Evolutionary conservation across 1,140 invertebrate genomes (phyloP), one percentile per base, ranked within the genome.

Genomic region (Copidosoma floridanum): DNA sequence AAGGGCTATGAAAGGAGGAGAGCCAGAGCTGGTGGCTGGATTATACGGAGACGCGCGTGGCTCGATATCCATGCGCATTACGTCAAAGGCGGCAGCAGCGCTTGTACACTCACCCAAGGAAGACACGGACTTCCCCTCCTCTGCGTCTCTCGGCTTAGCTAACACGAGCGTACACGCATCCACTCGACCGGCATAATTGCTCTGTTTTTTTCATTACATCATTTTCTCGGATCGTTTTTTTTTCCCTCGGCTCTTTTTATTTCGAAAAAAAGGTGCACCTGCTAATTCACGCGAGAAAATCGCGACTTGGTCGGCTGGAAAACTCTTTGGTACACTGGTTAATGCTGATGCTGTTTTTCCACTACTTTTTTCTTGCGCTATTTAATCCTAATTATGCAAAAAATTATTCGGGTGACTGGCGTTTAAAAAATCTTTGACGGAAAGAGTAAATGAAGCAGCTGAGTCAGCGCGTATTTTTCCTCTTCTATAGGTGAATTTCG

Each of bases 151-250:
- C 18, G 51, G 51, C 20, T 14, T n/a, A n/a, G n/a, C n/a, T n/a
- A n/a, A n/a, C n/a, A n/a, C n/a, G n/a, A n/a, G n/a, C n/a, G n/a
- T n/a, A 24, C 52, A 24, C 52, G 16, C 12, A 40, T 43, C 24
- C 52, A 26, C 43, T 54, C 52, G 43, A 26, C 38, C 32, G 52
- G 38, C 14, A 54, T 55, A 54, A 54, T 54, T 44, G 51, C 18
- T 38, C 41, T 61, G 27, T 37, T 51, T 61, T 47, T 61, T n/a
- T n/a, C n/a, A 46, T 61, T 32, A 48, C 35, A 50, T 48, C 43
- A 58, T 29, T 41, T 53, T 46, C 50, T 44, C 21, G 26, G 41
- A 46, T 32, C 44, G 6, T 11, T 24, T 18, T n/a, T 50, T 20
- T 32, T 46, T 46, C 43, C 20, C 43, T 50, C 46, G 23, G 23